Percentiles rank a stretch among this genome's conserved stretches.
Evolutionary conservation across 2,888 invertebrate genomes (phyloP).

Genomic region (Oithona nana): DNA sequence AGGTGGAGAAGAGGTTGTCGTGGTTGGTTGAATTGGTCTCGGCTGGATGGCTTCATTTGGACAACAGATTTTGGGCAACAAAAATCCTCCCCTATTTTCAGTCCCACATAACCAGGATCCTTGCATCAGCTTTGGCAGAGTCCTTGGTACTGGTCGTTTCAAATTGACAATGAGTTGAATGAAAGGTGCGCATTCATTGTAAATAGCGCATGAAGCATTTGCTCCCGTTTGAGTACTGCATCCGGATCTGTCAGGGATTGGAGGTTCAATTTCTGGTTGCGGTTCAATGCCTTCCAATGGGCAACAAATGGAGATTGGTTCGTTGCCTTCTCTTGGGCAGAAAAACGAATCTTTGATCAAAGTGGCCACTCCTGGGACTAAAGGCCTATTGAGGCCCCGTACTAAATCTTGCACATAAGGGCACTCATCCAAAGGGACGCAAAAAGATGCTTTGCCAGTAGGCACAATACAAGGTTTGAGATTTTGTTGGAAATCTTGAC

Average conservation of each 20-base stretch:
- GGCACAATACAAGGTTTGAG: neutral
- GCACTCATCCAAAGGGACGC: neutral
- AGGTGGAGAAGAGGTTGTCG: too few species aligned
- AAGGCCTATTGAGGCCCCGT: neutral
- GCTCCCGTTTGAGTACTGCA: neutral
- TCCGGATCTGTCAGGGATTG: neutral
- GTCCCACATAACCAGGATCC: slow-evolving; percentile 3
- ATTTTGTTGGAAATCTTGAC: too few species aligned
- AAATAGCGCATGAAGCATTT: neutral
- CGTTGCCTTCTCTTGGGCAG: neutral
- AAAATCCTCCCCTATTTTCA: neutral
- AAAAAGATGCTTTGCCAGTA: neutral
- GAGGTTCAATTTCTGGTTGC: neutral
- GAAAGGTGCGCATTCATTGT: neutral
- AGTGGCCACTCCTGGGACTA: neutral
- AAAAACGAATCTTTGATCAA: neutral
- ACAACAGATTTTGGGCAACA: neutral
- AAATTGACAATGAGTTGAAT: neutral
- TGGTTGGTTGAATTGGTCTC: neutral
- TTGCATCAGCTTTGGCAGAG: slow-evolving; percentile 6
- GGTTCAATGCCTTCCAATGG: neutral
- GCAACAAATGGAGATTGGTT: neutral
- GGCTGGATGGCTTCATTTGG: neutral
- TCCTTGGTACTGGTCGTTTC: neutral
- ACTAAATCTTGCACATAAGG: neutral